Conservation (phyloP, 2,888 invertebrate genomes). For the Drosophila austrosaltans region DNA sequence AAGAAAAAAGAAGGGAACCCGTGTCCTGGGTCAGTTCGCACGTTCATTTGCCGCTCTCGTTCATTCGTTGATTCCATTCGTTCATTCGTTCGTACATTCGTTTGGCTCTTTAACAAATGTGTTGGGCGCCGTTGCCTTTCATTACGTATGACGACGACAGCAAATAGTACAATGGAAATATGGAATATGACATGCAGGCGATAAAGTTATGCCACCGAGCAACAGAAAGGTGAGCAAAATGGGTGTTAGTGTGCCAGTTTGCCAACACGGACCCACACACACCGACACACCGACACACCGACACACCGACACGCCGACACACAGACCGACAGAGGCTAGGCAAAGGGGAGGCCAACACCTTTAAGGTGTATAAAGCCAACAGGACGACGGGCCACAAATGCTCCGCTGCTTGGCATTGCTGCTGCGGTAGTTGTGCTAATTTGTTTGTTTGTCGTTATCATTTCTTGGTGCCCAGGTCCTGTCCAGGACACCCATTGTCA, state of each 20-base stretch:
- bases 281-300: conserved; percentile 19
- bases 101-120: conserved; percentile 67
- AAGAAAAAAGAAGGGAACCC: conserved; percentile 16
- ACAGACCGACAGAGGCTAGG: neutral
- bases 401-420: conserved; percentile 16
- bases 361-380: conserved; percentile 22
- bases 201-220: conserved; percentile 73
- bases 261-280: conserved; percentile 24
- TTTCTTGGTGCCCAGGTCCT: conserved; percentile 59
- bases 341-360: conserved; percentile 9
- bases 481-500: conserved; percentile 60
- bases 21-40: conserved; percentile 72
- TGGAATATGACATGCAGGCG: conserved; percentile 78
- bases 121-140: conserved; percentile 51
- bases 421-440: conserved; percentile 78
- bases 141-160: conserved; percentile 74
- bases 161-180: conserved; percentile 74
- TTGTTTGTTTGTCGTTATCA: conserved; percentile 78
- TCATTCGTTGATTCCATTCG: conserved; percentile 31
- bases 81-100: conserved; percentile 5
- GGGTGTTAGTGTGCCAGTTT: conserved; percentile 70
- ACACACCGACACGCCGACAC: neutral
- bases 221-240: conserved; percentile 71
- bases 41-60: neutral
- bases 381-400: conserved; percentile 41